Evolutionary conservation across 2,888 invertebrate genomes (phyloP).

Genomic region (Pyrochroa serraticornis): DNA sequence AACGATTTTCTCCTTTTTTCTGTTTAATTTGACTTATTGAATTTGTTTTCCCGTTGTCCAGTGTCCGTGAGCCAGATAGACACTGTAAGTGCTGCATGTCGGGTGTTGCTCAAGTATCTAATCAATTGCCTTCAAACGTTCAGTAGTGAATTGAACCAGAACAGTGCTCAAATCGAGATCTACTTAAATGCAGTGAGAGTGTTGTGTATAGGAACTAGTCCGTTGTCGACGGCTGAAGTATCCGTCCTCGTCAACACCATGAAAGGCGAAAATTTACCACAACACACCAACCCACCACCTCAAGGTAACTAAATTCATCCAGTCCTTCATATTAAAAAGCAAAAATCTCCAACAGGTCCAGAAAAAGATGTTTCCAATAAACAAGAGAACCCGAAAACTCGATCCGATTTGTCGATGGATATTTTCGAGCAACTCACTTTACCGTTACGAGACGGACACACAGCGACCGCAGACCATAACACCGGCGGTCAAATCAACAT

Average conservation of each 20-base stretch:
- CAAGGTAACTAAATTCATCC: constrained; percentile 34
- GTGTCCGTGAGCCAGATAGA: constrained; percentile 73
- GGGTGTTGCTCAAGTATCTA: constrained; percentile 71
- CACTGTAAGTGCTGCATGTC: constrained; percentile 71
- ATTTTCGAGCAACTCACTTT: constrained; percentile 77
- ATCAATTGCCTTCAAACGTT: constrained; percentile 53
- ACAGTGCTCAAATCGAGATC: constrained; percentile 60
- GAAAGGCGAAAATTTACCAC: constrained; percentile 70
- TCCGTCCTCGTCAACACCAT: constrained; percentile 76
- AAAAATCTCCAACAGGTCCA: constrained; percentile 16
- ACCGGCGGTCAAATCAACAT: constrained; percentile 51
- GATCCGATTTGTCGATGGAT: constrained; percentile 72
- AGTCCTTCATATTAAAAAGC: too few relatives aligned
- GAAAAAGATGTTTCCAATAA: constrained; percentile 51
- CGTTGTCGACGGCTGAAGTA: constrained; percentile 77
- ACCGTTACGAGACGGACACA: constrained; percentile 66
- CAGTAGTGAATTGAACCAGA: constrained; percentile 49
- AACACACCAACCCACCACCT: constrained; percentile 50
- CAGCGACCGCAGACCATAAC: constrained; percentile 48
- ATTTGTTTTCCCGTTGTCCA: constrained; percentile 46
- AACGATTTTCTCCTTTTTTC: neutral
- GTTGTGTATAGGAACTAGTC: constrained; percentile 73
- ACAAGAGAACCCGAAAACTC: constrained; percentile 65
- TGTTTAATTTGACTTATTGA: neutral
- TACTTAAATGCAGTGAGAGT: constrained; percentile 71